A percentile compares a stretch with the other conserved stretches of the same genome.
These are phyloP conservation scores for Poeciliopsis paucimaculata DNA, from an alignment of 2,797 vertebrate species.

Conservation along the genomic window DNA sequence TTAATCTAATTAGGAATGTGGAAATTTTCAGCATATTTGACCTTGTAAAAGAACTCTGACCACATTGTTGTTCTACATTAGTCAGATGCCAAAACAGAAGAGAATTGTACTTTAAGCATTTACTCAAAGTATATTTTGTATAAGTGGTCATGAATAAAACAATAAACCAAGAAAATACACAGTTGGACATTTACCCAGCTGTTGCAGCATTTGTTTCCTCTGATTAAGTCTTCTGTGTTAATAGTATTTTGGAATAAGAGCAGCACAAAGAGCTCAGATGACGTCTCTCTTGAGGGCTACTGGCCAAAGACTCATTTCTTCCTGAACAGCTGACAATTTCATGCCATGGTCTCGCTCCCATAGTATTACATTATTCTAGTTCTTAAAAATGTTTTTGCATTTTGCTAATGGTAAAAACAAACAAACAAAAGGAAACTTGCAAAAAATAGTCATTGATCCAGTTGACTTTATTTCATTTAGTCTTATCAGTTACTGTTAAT, in stretches of 20 bases:
- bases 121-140: background rate
- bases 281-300: slow-evolving; percentile 36
- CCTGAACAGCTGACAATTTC: slow-evolving; percentile 54
- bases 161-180: background rate
- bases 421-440: background rate
- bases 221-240: background rate
- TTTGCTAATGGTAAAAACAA: background rate
- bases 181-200: background rate
- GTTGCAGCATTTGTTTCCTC: too few relatives aligned
- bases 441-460: background rate
- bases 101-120: background rate
- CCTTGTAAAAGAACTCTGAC: background rate
- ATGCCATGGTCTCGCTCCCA: slow-evolving; percentile 29
- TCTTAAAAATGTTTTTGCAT: background rate
- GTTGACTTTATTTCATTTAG: background rate
- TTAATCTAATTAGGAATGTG: background rate
- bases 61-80: background rate
- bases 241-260: slow-evolving; percentile 9
- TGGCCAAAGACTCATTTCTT: slow-evolving; percentile 24
- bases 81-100: background rate
- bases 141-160: background rate
- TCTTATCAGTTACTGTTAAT: background rate
- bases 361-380: background rate
- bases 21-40: background rate
- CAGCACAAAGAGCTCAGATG: slow-evolving; percentile 40